Conservation (phyloP, 2,113 vertebrate genomes). For the Haliaeetus leucogaster region DNA sequence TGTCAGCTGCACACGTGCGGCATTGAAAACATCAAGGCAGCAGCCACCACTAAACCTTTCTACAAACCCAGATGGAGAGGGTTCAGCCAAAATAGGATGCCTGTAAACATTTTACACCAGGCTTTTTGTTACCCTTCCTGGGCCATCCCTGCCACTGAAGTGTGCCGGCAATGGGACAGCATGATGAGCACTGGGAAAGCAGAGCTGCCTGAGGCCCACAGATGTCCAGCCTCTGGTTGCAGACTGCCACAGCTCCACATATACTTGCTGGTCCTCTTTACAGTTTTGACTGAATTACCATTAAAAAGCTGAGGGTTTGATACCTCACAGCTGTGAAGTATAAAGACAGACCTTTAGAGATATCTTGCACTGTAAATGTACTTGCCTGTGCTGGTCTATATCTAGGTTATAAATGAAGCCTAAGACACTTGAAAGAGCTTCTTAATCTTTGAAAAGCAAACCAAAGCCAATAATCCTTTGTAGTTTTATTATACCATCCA, state of each 20-base stretch:
- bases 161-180: rapidly evolving
- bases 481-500: not conserved
- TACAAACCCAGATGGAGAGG: not conserved
- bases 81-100: not conserved
- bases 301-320: not conserved
- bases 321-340: not conserved
- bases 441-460: slow-evolving; percentile 16
- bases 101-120: not conserved
- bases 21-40: not conserved
- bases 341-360: not conserved
- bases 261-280: not conserved
- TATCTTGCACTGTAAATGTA: not conserved
- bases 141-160: not conserved
- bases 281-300: not conserved
- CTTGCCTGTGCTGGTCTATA: not conserved
- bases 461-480: not conserved
- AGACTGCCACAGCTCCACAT: not conserved
- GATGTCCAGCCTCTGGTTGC: not conserved
- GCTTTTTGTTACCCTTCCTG: not conserved
- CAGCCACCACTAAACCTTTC: not conserved
- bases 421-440: slow-evolving; percentile 5
- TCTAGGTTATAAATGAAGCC: slow-evolving; percentile 12
- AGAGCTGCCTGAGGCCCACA: rapidly evolving
- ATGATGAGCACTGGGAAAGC: rapidly evolving
- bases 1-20: rapidly evolving